These are phyloP conservation scores for Coremacera marginata DNA, from an alignment of 2,888 invertebrate genomes.

Conservation along the genomic window DNA sequence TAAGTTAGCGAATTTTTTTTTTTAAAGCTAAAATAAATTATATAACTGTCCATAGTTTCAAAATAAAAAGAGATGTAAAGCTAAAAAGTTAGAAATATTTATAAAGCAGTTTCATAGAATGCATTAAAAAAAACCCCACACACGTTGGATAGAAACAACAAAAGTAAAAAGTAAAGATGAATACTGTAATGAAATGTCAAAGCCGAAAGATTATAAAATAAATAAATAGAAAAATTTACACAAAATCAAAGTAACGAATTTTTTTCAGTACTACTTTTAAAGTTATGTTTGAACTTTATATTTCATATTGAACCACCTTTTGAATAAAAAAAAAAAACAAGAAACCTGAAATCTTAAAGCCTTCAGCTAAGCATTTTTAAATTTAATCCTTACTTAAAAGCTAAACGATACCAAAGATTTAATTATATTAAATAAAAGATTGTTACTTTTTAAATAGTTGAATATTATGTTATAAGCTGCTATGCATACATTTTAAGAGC, in stretches of 20 bases:
- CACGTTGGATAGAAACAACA: background rate
- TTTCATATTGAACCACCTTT: background rate
- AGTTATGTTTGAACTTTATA: background rate
- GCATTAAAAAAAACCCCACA: no score
- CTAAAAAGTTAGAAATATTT: background rate
- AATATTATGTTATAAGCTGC: no score
- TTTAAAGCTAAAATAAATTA: background rate
- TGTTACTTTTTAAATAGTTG: no score
- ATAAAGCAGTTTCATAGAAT: background rate
- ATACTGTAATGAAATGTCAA: background rate
- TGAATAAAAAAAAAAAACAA: no score
- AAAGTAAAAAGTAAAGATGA: background rate
- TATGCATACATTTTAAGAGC: background rate
- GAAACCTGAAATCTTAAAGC: background rate
- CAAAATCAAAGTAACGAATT: background rate
- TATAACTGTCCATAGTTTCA: background rate
- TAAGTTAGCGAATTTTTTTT: no score
- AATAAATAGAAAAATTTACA: slow-evolving; percentile 5
- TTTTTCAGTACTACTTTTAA: background rate
- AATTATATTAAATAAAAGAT: background rate
- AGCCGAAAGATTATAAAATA: background rate
- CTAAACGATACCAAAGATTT: background rate
- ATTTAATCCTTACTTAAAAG: background rate
- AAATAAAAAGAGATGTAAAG: background rate
- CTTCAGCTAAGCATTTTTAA: no score